Evolutionary conservation across 1,140 invertebrate genomes (phyloP), one percentile per base, ranked within the genome.

Genomic region (Drosophila littoralis): DNA sequence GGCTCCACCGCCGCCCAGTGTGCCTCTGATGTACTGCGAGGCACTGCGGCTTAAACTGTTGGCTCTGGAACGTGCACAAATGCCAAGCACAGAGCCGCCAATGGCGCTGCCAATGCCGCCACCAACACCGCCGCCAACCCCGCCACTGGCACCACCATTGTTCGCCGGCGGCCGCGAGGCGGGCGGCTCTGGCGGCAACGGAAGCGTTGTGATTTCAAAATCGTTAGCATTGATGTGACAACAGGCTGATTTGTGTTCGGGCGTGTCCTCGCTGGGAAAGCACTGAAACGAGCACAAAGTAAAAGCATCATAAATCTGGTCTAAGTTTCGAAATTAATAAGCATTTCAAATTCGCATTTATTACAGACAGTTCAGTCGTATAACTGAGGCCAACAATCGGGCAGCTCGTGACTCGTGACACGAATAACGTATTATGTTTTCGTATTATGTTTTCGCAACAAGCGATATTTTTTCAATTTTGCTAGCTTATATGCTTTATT

Each of bases 201-300:
- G 86, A 45, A 92, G 70, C 57, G 86, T 79, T 69, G 81, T 91
- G 75, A 86, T 91, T 84, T 92, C 91, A 65, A 91, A 92, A 82
- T 92, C 92, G 66, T 89, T 88, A 36, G 91, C 82, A 89, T 90
- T 92, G 77, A 92, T 91, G 76, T 90, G 90, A 85, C 92, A 92
- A 84, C 92, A 92, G 68, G 85, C 90, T 71, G 91, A 92, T 89
- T 92, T 92, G 77, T 91, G 90, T 69, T 91, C 90, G 46, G 91
- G 89, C 48, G 89, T 90, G 35, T 91, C 90, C 76, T 92, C 86
- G 35, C 88, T 77, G 71, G 88, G 90, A 64, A 89, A 92, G 22
- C 89, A 92, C 91, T 92, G 77, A 6, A 88, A 85, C 40, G 57
- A 74, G 50, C 46, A 38, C 33, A 63, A 22, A 60, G 7, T 54